Evolutionary conservation across 2,888 invertebrate genomes (phyloP).

Genomic region (Minunthozetes semirufus): DNA sequence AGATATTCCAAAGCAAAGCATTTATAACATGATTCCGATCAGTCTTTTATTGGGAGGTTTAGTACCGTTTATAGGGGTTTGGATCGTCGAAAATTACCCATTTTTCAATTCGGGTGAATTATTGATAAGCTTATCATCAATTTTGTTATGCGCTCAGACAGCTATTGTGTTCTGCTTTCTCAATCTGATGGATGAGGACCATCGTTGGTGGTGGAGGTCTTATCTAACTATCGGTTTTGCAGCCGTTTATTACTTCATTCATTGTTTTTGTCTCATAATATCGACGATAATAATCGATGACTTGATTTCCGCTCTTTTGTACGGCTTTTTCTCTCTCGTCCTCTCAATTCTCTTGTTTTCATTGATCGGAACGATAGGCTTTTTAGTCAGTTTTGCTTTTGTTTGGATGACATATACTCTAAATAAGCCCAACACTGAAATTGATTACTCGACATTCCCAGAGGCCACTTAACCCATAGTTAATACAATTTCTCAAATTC

Average conservation of each 20-base stretch:
- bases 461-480: conserved; percentile 40
- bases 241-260: conserved; percentile 30
- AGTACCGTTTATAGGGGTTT: conserved; percentile 18
- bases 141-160: background rate
- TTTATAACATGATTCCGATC: background rate
- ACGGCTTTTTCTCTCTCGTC: conserved; percentile 8
- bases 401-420: conserved; percentile 27
- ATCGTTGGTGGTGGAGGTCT: conserved; percentile 33
- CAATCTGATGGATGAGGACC: conserved; percentile 19
- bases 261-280: conserved; percentile 26
- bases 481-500: background rate
- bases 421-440: conserved; percentile 21
- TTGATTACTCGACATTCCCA: conserved; percentile 25
- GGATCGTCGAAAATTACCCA: conserved; percentile 29
- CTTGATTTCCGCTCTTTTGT: conserved; percentile 16
- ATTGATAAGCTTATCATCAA: conserved; percentile 9
- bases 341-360: conserved; percentile 18
- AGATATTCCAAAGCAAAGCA: conserved; percentile 10
- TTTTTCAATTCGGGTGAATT: conserved; percentile 26
- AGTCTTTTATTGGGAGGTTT: conserved; percentile 11
- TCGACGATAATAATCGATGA: conserved; percentile 24
- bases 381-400: conserved; percentile 22
- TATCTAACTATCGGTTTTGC: conserved; percentile 21
- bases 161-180: background rate
- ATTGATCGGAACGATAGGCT: conserved; percentile 31